Evolutionary conservation across 2,797 vertebrate genomes (phyloP).

Genomic region (Brachymystax lenok): DNA sequence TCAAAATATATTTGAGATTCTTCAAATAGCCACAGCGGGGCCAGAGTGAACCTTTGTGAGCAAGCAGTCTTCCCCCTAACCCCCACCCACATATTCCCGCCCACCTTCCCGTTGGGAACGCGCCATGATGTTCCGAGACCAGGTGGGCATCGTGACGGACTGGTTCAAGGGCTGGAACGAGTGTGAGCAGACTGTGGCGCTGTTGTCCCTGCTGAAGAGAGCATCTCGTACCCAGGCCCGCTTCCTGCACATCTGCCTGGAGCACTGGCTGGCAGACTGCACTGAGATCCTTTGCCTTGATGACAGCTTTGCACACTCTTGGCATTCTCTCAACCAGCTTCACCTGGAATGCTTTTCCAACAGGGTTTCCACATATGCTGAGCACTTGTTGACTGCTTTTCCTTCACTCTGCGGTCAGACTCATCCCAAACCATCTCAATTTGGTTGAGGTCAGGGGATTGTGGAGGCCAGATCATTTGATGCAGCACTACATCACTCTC

Average conservation of each 20-base stretch:
- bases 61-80: conserved; percentile 48
- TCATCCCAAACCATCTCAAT: too few species aligned
- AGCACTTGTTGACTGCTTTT: too few species aligned
- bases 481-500: too few species aligned
- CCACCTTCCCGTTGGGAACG: conserved; percentile 71
- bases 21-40: conserved; percentile 52
- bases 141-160: conserved; percentile 94
- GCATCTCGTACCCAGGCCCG: conserved; percentile 93
- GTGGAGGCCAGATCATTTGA: too few species aligned
- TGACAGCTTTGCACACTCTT: too few species aligned
- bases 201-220: conserved; percentile 92
- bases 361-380: too few species aligned
- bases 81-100: conserved; percentile 3
- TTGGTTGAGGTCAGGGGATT: too few species aligned
- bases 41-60: conserved; percentile 58
- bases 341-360: too few species aligned
- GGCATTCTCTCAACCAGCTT: too few species aligned
- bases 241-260: conserved; percentile 95
- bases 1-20: too few species aligned
- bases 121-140: conserved; percentile 99
- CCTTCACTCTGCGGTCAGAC: too few species aligned
- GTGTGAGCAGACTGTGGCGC: conserved; percentile 96
- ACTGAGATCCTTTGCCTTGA: conserved; percentile 76
- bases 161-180: conserved; percentile 99
- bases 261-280: conserved; percentile 94